Evolutionary conservation across 1,140 invertebrate genomes (phyloP).

Genomic region (Zaprionus inermis): DNA sequence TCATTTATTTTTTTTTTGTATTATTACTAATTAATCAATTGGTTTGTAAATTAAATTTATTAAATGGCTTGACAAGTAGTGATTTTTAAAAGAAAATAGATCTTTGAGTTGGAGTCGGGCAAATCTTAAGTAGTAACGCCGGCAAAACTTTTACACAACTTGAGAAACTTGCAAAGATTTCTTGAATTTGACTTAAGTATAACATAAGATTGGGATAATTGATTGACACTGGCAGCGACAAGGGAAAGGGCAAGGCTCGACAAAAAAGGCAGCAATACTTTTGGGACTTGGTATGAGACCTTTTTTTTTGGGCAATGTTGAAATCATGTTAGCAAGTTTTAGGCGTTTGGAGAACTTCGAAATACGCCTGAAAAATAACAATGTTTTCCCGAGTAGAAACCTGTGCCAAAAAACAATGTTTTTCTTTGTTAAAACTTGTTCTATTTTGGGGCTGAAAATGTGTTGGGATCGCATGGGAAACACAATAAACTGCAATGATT

Average conservation of each 20-base stretch:
- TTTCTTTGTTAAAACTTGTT: too few species aligned
- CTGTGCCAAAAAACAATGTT: too few species aligned
- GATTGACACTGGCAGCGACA: neutral
- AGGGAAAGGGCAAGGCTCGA: neutral
- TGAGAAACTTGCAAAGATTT: neutral
- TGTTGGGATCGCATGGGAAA: too few species aligned
- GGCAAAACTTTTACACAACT: neutral
- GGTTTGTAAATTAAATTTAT: neutral
- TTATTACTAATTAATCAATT: neutral
- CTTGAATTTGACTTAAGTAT: neutral
- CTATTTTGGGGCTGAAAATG: too few species aligned
- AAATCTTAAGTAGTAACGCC: neutral
- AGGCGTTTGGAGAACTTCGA: neutral
- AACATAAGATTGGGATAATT: conserved; percentile 4
- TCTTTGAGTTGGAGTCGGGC: too few species aligned
- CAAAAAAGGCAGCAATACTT: neutral
- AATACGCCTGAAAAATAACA: neutral
- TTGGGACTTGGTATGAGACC: neutral
- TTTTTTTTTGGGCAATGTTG: neutral
- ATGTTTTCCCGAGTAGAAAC: neutral
- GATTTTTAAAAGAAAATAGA: too few species aligned
- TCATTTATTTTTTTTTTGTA: neutral
- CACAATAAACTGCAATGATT: too few species aligned
- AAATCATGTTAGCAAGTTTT: neutral
- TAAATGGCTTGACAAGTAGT: neutral